Base-by-base conservation (phyloP, 2,797 vertebrate genomes). In the Phoxinus dragarum region DNA sequence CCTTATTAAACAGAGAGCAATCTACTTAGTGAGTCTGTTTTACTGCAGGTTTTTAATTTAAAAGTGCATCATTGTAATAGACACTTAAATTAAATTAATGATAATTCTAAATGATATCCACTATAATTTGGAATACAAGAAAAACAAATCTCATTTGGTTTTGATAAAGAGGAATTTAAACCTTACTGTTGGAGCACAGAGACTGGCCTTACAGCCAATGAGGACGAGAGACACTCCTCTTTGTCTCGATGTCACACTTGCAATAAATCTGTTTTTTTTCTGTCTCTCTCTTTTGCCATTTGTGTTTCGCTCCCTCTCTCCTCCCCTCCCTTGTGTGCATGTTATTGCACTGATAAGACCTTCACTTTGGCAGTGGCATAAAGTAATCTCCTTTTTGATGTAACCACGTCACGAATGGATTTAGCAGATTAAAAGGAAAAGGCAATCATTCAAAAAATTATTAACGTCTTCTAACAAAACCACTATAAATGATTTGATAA, bases 321-420 rank as follows among this genome's bases (percentile, higher is more conserved):
- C 36, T 38, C 19, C 31, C 81, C 38, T 85, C 59, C 36, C 14
- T 40, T 75, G 66, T 80, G 77, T n/a, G 77, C 54, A 34, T 90
- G 88, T 87, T 87, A 81, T 73, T 76, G 49, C 42, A 66, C 87
- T 84, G 89, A 90, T 89, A 90, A 87, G 88, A 36, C 76, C 77
- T 80, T 86, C 36, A 75, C 66, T 79, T 86, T 80, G 64, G 69
- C 86, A 80, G 40, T 31, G 38, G 56, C 19, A 75, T 88, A 86
- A 86, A 84, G 78, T 82, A 80, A 82, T 88, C 86, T 84, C 59
- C 71, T 78, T 68, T 86, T 77, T 84, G 11, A 87, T 84, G 82
- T 66, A 36, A 47, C 74, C 82, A 42, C 72, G 47, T 76, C 9
- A 9, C 14, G 34, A 86, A 86, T 72, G 66, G 76, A 71, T 79